Conservation (phyloP, 2,797 vertebrate genomes). For the Tangara arthus region DNA sequence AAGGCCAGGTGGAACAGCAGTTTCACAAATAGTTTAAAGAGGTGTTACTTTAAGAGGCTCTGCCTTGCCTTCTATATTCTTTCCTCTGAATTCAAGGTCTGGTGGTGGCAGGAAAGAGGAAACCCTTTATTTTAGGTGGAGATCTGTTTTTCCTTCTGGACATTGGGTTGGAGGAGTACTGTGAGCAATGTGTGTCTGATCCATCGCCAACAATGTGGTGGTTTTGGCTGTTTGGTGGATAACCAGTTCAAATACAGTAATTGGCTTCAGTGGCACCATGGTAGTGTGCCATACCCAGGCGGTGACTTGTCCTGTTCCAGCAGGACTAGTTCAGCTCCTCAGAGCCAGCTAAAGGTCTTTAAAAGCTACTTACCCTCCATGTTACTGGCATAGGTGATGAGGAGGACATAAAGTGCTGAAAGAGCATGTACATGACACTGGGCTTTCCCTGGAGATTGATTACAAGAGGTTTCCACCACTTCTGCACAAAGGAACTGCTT, state of each 20-base stretch:
- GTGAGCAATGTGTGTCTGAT: not conserved
- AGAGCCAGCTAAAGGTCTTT: not conserved
- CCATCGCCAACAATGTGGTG: accelerated
- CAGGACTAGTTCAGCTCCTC: not conserved
- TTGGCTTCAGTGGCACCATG: accelerated
- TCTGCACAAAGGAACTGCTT: accelerated
- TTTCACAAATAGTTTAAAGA: not conserved
- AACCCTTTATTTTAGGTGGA: not conserved
- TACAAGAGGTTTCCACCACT: not conserved
- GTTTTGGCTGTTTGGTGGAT: not conserved
- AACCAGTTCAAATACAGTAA: not conserved
- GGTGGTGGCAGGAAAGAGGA: not conserved
- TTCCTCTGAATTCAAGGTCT: accelerated
- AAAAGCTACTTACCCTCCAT: not conserved
- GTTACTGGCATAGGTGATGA: not conserved
- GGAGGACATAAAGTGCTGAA: not conserved
- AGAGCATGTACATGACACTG: accelerated
- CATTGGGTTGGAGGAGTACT: not conserved
- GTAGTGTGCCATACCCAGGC: not conserved
- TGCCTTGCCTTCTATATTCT: not conserved
- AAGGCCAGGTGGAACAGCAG: not conserved
- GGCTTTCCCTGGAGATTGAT: not conserved
- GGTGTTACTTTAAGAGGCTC: not conserved
- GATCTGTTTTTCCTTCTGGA: not conserved
- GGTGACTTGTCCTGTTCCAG: not conserved